These are phyloP conservation scores for Odocoileus virginianus DNA, from an alignment of 2,113 vertebrate species.

Conservation along the genomic window DNA sequence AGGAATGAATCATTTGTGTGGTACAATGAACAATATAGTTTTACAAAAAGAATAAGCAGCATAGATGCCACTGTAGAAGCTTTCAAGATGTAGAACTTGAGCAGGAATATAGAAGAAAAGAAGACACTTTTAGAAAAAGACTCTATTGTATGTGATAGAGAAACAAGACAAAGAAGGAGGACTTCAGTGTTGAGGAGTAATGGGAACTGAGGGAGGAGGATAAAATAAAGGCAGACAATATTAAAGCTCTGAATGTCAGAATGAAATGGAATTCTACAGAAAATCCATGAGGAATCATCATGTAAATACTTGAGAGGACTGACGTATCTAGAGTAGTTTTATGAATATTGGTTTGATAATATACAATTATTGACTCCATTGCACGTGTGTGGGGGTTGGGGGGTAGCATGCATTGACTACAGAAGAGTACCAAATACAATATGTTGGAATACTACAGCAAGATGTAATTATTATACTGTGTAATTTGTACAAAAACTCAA, in stretches of 20 bases:
- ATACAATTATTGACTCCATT: background rate
- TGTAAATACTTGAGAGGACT: background rate
- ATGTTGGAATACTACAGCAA: background rate
- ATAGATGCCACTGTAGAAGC: background rate
- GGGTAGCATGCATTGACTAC: background rate
- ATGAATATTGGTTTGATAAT: background rate
- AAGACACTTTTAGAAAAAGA: background rate
- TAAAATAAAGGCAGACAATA: background rate
- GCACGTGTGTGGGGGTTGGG: accelerated
- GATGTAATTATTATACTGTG: background rate
- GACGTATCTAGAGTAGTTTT: background rate
- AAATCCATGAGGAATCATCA: background rate
- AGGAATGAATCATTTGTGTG: background rate
- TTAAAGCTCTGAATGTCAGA: background rate
- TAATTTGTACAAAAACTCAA: background rate
- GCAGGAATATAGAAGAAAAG: background rate
- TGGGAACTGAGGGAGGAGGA: background rate
- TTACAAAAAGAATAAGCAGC: background rate
- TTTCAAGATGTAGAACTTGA: background rate
- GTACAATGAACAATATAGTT: background rate
- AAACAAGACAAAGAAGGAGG: background rate
- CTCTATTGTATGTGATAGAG: background rate
- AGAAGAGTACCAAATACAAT: background rate
- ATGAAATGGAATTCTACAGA: background rate
- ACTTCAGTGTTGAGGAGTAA: background rate